These are phyloP conservation scores for Catharus bicknelli DNA, from an alignment of 2,113 vertebrate genomes.

Conservation along the genomic window DNA sequence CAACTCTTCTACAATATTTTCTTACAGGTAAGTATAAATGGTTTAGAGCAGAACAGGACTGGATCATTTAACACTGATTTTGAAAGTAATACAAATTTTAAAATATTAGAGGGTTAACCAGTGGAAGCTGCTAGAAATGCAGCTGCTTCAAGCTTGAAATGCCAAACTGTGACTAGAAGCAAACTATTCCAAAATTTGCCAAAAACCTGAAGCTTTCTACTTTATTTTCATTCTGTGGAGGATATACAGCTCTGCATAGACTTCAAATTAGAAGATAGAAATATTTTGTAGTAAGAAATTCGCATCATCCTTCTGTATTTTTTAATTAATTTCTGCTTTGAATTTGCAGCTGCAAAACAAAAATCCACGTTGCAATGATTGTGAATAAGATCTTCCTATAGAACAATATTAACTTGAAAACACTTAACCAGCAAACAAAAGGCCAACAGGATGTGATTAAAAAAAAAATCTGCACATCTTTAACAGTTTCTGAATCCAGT, in stretches of 20 bases:
- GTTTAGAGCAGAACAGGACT: not conserved
- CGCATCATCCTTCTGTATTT: not conserved
- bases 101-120: not conserved
- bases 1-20: not conserved
- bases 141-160: conserved; percentile 1
- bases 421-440: not conserved
- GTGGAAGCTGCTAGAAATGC: not conserved
- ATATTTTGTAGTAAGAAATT: not conserved
- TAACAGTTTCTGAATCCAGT: not conserved
- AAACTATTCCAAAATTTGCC: not conserved
- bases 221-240: not conserved
- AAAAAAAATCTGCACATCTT: not conserved
- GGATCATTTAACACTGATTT: not conserved
- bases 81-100: not conserved
- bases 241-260: not conserved
- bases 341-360: not conserved
- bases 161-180: not conserved
- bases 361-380: not conserved
- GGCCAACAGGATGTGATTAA: not conserved
- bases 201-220: not conserved
- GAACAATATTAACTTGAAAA: not conserved
- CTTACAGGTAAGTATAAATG: not conserved
- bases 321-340: conserved; percentile 1
- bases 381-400: not conserved
- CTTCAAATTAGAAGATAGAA: not conserved